Conservation (phyloP, 2,888 invertebrate species). For the Conus canariensis region DNA sequence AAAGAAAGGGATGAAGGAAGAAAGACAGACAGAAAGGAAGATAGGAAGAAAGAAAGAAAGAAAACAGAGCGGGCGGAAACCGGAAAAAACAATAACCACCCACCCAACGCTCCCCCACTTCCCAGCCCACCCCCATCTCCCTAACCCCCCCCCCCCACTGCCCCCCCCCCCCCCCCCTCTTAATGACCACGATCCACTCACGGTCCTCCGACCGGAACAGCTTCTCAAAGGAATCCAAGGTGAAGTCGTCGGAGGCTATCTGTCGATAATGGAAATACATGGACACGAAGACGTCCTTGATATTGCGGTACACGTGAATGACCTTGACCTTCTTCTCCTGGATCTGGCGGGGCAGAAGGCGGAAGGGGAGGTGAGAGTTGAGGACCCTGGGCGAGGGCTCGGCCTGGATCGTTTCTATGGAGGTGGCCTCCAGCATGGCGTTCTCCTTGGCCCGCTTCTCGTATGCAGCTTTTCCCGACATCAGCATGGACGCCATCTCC, state of each 20-base stretch:
- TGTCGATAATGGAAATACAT: slow-evolving; percentile 46
- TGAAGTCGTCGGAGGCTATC: not conserved
- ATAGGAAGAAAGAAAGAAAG: too few relatives aligned
- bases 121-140: too few relatives aligned
- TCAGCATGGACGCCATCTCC: slow-evolving; percentile 51
- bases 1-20: too few relatives aligned
- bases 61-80: too few relatives aligned
- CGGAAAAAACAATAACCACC: too few relatives aligned
- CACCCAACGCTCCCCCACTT: too few relatives aligned
- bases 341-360: slow-evolving; percentile 45
- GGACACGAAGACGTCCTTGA: slow-evolving; percentile 54
- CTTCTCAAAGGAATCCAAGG: not conserved
- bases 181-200: not conserved
- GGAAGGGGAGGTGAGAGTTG: slow-evolving; percentile 49
- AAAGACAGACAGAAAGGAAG: too few relatives aligned
- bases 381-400: slow-evolving; percentile 47
- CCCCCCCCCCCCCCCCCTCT: too few relatives aligned
- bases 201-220: not conserved
- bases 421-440: slow-evolving; percentile 43
- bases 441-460: slow-evolving; percentile 39
- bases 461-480: slow-evolving; percentile 29
- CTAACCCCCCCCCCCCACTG: too few relatives aligned
- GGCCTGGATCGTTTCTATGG: slow-evolving; percentile 35
- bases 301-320: slow-evolving; percentile 48
- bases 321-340: slow-evolving; percentile 48